These are phyloP conservation scores for Antennarius striatus DNA, from an alignment of 2,113 vertebrate genomes.

Conservation along the genomic window DNA sequence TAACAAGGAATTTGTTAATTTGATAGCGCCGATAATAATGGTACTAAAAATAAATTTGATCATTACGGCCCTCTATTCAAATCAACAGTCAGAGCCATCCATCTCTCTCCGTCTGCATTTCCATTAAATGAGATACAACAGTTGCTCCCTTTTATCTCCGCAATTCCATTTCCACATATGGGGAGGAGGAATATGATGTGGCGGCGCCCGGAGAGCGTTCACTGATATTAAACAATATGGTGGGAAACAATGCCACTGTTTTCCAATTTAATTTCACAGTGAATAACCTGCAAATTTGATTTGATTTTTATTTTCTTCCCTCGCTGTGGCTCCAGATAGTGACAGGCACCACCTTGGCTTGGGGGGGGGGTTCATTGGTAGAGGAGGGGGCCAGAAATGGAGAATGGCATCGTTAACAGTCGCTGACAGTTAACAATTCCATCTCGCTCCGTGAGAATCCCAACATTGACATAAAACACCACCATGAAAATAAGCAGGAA, in stretches of 20 bases:
- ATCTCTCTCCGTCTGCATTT: conserved; percentile 40
- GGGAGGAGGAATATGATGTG: conserved; percentile 68
- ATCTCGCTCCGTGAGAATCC: conserved; percentile 62
- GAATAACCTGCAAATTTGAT: conserved; percentile 77
- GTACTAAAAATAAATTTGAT: conserved; percentile 53
- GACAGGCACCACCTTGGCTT: conserved; percentile 18
- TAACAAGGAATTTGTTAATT: conserved; percentile 50
- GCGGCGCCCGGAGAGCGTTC: conserved; percentile 62
- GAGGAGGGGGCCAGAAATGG: conserved; percentile 40
- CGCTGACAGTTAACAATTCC: conserved; percentile 77
- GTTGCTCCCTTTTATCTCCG: conserved; percentile 72
- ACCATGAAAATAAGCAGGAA: conserved; percentile 51
- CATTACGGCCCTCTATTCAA: conserved; percentile 39
- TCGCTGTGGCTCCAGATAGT: conserved; percentile 41
- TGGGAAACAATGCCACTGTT: conserved; percentile 70
- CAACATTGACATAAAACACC: conserved; percentile 67
- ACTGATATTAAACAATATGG: conserved; percentile 78
- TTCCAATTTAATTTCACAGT: conserved; percentile 80
- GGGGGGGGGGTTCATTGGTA: not conserved
- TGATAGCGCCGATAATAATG: conserved; percentile 41
- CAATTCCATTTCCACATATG: conserved; percentile 74
- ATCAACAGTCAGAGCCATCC: conserved; percentile 29
- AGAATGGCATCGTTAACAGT: conserved; percentile 76
- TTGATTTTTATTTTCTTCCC: conserved; percentile 65
- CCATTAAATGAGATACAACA: conserved; percentile 65